Evolutionary conservation across 92 coral and sea anemone genomes (phyloP).

Genomic region (Porites divaricata): DNA sequence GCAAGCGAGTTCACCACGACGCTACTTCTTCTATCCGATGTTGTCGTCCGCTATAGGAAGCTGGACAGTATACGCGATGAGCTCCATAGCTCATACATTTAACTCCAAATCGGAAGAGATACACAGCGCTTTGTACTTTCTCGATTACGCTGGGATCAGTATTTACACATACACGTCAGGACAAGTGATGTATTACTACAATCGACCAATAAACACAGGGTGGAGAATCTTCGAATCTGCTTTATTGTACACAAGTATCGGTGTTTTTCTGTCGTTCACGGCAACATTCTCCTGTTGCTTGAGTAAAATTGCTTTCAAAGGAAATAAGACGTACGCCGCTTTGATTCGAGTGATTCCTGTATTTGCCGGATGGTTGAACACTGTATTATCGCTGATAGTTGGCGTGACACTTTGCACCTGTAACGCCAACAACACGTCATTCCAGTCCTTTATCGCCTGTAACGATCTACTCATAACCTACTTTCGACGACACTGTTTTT

Average conservation of each 20-base stretch:
- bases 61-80: conserved; percentile 75
- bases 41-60: conserved; percentile 81
- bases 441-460: conserved; percentile 48
- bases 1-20: conserved; percentile 22
- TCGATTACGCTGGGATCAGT: conserved; percentile 93
- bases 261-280: conserved; percentile 21
- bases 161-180: conserved; percentile 77
- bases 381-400: conserved; percentile 40
- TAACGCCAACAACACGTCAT: conserved; percentile 43
- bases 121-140: conserved; percentile 84
- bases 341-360: conserved; percentile 34
- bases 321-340: conserved; percentile 32
- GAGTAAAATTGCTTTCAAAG: conserved; percentile 38
- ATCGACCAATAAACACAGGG: conserved; percentile 57
- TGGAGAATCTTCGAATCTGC: conserved; percentile 44
- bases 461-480: conserved; percentile 44
- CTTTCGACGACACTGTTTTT: conserved; percentile 54
- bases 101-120: conserved; percentile 80
- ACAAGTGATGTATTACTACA: conserved; percentile 80
- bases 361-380: conserved; percentile 51
- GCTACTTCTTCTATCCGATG: conserved; percentile 73
- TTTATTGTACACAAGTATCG: conserved; percentile 2
- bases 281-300: conserved; percentile 35
- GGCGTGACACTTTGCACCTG: conserved; percentile 56
- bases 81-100: conserved; percentile 86